Conservation (phyloP, 2,888 invertebrate species). For the Microctonus brassicae region DNA sequence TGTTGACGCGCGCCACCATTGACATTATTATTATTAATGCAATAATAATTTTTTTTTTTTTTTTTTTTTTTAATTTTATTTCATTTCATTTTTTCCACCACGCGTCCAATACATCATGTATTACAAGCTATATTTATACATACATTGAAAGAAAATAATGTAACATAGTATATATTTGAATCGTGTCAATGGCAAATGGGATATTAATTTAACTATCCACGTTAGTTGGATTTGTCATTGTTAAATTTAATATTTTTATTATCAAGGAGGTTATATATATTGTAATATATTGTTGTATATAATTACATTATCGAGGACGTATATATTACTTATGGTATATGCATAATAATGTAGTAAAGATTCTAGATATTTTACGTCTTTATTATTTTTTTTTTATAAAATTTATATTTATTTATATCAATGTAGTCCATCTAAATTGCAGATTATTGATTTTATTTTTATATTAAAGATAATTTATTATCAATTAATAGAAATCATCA, state of each 20-base stretch:
- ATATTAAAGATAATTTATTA: neutral
- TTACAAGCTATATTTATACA: neutral
- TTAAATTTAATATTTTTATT: neutral
- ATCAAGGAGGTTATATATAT: constrained; percentile 5
- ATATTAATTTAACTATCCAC: neutral
- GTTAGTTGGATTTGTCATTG: neutral
- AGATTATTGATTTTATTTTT: neutral
- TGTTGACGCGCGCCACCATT: constrained; percentile 18
- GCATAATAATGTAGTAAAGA: neutral
- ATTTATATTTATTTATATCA: neutral
- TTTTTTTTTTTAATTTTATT: no score
- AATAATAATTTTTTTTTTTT: neutral
- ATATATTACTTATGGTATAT: neutral
- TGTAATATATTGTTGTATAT: neutral
- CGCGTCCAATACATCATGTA: neutral
- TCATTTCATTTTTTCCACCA: neutral
- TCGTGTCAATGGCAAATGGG: neutral
- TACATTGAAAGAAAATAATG: neutral
- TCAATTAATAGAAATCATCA: neutral
- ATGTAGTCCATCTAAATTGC: neutral
- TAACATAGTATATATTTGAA: neutral
- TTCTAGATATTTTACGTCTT: no score
- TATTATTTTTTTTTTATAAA: no score
- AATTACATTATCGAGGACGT: neutral
- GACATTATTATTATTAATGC: neutral